phyloP scores from a whole-genome alignment of 1,140 invertebrate species.

The Drosophila simulans region DNA sequence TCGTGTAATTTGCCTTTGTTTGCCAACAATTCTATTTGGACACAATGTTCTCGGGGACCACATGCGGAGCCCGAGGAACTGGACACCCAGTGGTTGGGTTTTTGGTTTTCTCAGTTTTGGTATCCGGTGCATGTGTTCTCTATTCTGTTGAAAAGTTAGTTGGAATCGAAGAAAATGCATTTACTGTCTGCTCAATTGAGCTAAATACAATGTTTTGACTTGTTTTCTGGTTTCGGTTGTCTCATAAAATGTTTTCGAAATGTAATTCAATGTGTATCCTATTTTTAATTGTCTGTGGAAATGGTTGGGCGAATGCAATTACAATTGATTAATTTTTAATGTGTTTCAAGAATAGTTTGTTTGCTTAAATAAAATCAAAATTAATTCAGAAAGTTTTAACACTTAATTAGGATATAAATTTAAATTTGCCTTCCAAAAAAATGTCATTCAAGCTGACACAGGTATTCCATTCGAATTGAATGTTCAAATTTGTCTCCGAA shows the following conservation, averaged over 20 bases:
- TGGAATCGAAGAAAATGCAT: constrained; percentile 14
- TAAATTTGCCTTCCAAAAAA: neutral
- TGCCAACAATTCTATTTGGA: constrained; percentile 82
- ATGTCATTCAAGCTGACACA: neutral
- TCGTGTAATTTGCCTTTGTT: constrained; percentile 79
- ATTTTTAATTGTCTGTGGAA: constrained; percentile 23
- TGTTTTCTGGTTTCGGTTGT: constrained; percentile 9
- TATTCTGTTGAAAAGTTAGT: constrained; percentile 15
- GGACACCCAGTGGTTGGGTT: constrained; percentile 21
- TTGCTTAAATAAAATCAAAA: neutral
- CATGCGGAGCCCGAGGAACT: constrained; percentile 57
- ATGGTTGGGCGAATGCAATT: neutral
- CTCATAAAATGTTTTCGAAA: constrained; percentile 19
- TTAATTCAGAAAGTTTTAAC: neutral
- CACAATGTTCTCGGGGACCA: constrained; percentile 65
- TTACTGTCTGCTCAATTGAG: constrained; percentile 34
- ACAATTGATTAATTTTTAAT: neutral
- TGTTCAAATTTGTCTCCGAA: constrained; percentile 21
- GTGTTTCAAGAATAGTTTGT: neutral
- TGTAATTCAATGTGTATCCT: constrained; percentile 10
- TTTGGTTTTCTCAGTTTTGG: neutral
- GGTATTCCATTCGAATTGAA: constrained; percentile 16
- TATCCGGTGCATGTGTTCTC: constrained; percentile 20
- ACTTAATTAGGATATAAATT: neutral
- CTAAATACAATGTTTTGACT: constrained; percentile 20